These are phyloP conservation scores for Apamea crenata DNA, from an alignment of 2,888 invertebrate genomes.

Conservation along the genomic window DNA sequence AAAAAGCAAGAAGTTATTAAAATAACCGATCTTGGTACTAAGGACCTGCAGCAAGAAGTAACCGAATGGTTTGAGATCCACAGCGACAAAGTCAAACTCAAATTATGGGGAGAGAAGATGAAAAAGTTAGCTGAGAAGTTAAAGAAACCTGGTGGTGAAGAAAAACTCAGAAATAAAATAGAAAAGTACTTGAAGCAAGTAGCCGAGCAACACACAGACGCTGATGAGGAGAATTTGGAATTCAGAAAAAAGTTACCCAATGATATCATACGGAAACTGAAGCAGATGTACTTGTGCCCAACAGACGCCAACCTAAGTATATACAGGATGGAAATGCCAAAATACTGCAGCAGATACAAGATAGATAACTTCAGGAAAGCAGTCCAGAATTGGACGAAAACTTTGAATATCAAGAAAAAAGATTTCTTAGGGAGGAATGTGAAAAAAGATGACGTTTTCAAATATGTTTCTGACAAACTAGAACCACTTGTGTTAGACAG, in stretches of 20 bases:
- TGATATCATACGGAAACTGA: slow-evolving; percentile 60
- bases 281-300: slow-evolving; percentile 31
- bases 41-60: slow-evolving; percentile 46
- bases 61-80: slow-evolving; percentile 57
- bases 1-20: slow-evolving; percentile 26
- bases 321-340: slow-evolving; percentile 34
- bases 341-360: slow-evolving; percentile 48
- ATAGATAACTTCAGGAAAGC: slow-evolving; percentile 38
- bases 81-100: slow-evolving; percentile 43
- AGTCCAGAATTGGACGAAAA: slow-evolving; percentile 56
- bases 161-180: slow-evolving; percentile 66
- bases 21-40: slow-evolving; percentile 1
- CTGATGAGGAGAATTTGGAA: slow-evolving; percentile 53
- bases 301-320: slow-evolving; percentile 11
- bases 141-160: slow-evolving; percentile 65
- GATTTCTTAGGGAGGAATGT: slow-evolving; percentile 49
- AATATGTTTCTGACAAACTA: slow-evolving; percentile 54
- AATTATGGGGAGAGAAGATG: slow-evolving; percentile 63
- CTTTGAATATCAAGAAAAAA: slow-evolving; percentile 54
- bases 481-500: slow-evolving; percentile 56
- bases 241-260: slow-evolving; percentile 64
- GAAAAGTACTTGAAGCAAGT: slow-evolving; percentile 62
- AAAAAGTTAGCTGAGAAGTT: slow-evolving; percentile 63
- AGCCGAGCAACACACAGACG: slow-evolving; percentile 54
- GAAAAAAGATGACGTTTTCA: slow-evolving; percentile 49